Conservation (phyloP, 30 jellyfish, hydroid and myxozoan species). For the Catostylus mosaicus region DNA sequence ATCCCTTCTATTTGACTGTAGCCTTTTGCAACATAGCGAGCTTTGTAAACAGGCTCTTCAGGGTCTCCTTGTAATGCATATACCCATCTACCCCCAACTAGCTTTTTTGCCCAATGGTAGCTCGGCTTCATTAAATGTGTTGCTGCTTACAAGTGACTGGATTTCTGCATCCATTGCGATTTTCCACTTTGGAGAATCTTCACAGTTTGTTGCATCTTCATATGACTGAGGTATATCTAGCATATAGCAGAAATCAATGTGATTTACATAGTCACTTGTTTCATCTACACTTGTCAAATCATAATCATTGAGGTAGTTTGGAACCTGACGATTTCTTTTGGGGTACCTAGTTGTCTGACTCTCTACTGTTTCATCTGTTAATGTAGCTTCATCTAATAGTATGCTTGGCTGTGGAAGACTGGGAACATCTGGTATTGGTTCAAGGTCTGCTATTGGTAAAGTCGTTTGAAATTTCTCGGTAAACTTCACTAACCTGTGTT, state of each 20-base stretch:
- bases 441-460: background rate
- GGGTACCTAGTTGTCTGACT: constrained; percentile 13
- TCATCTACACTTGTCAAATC: constrained; percentile 5
- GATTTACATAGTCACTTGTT: background rate
- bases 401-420: constrained; percentile 24
- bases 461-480: constrained; percentile 42
- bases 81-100: constrained; percentile 84
- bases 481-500: constrained; percentile 64
- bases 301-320: constrained; percentile 21
- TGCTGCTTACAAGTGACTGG: constrained; percentile 40
- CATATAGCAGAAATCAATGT: constrained; percentile 2
- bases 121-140: constrained; percentile 43
- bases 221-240: constrained; percentile 42
- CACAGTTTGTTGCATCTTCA: constrained; percentile 48
- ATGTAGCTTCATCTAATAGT: constrained; percentile 24
- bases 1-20: constrained; percentile 52
- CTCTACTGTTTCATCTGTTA: constrained; percentile 4
- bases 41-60: constrained; percentile 47
- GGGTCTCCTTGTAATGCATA: constrained; percentile 17
- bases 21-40: constrained; percentile 72
- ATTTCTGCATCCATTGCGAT: constrained; percentile 73
- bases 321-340: constrained; percentile 7
- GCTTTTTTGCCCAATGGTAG: constrained; percentile 57
- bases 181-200: constrained; percentile 65
- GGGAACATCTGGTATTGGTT: background rate